Conservation (phyloP, 1,140 invertebrate species). For the Trinorchestia longiramus region DNA sequence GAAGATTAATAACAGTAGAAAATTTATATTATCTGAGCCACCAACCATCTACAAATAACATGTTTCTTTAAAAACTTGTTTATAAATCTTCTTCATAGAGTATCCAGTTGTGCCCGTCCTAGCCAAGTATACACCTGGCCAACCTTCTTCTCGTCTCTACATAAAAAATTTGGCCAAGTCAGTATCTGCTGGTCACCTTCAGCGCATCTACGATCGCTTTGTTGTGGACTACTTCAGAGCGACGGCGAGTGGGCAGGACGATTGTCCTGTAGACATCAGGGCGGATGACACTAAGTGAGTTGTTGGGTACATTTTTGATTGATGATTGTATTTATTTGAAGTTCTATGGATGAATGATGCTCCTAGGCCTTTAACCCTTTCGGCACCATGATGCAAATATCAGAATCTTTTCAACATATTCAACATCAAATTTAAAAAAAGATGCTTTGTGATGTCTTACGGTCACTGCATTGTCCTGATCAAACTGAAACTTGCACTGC, state of each 20-base stretch:
- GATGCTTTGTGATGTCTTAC: too few species aligned
- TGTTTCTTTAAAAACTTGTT: background rate
- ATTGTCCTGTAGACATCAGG: background rate
- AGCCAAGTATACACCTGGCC: conserved; percentile 87
- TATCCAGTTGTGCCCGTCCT: conserved; percentile 84
- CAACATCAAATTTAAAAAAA: too few species aligned
- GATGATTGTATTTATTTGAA: background rate
- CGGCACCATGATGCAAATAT: too few species aligned
- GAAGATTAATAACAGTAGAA: too few species aligned
- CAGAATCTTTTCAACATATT: too few species aligned
- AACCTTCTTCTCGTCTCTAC: conserved; percentile 86
- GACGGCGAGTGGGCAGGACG: conserved; percentile 59
- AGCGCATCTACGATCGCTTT: conserved; percentile 84
- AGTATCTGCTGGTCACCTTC: conserved; percentile 81
- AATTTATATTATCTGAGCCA: too few species aligned
- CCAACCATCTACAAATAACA: background rate
- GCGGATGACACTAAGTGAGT: conserved; percentile 69
- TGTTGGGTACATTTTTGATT: conserved; percentile 69
- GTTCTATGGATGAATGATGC: background rate
- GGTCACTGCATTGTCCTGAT: too few species aligned
- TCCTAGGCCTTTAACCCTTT: background rate
- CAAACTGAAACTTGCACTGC: too few species aligned
- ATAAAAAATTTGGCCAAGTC: conserved; percentile 92
- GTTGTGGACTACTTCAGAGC: conserved; percentile 71
- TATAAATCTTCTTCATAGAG: conserved; percentile 72